phyloP scores from a whole-genome alignment of 2,888 invertebrate genomes.

The Abrostola triplasia region DNA sequence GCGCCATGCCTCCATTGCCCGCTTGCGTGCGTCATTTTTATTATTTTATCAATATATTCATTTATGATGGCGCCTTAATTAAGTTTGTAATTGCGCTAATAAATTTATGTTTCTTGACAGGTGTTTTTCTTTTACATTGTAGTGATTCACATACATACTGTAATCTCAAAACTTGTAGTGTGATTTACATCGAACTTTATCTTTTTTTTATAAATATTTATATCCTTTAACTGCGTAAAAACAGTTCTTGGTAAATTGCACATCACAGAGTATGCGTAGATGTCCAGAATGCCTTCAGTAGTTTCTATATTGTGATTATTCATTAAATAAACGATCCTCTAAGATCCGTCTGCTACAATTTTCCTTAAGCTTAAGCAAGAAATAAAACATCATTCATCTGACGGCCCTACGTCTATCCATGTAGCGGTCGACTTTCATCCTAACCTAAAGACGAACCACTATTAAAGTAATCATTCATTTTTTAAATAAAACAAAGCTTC shows the following conservation, averaged over 20 bases:
- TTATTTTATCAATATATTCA: slow-evolving; percentile 24
- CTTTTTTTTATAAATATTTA: slow-evolving; percentile 9
- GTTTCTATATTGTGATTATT: too few species aligned
- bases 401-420: slow-evolving; percentile 20
- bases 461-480: slow-evolving; percentile 54
- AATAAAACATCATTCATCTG: slow-evolving; percentile 16
- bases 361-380: slow-evolving; percentile 13
- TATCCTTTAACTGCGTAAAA: not conserved
- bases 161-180: slow-evolving; percentile 6
- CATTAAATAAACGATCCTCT: not conserved
- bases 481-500: slow-evolving; percentile 48
- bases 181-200: slow-evolving; percentile 14
- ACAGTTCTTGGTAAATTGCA: not conserved
- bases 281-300: too few species aligned
- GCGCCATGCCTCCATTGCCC: slow-evolving; percentile 4
- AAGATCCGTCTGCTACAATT: not conserved
- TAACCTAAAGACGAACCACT: slow-evolving; percentile 26
- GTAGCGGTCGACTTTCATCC: slow-evolving; percentile 35
- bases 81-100: slow-evolving; percentile 36
- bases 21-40: slow-evolving; percentile 28
- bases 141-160: slow-evolving; percentile 3
- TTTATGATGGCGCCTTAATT: slow-evolving; percentile 33
- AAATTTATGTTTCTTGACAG: slow-evolving; percentile 22
- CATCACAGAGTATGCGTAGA: too few species aligned
- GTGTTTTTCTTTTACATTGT: slow-evolving; percentile 12